phyloP scores from a whole-genome alignment of 92 coral and sea anemone species.

The Palythoa heliodiscus region DNA sequence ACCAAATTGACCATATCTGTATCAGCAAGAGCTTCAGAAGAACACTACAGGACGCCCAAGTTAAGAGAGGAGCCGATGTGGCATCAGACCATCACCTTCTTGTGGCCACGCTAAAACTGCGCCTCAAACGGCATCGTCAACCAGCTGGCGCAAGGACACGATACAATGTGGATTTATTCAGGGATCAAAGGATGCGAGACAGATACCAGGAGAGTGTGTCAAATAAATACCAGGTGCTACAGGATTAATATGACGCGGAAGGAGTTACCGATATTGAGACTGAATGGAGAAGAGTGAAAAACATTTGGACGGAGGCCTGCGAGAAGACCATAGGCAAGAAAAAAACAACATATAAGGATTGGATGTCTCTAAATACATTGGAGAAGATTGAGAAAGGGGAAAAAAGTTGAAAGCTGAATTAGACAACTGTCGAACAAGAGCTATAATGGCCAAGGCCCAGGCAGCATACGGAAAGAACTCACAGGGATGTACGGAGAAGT shows the following conservation, averaged over 20 bases:
- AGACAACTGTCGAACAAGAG: no score
- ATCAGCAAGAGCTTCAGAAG: constrained; percentile 7
- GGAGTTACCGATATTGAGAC: neutral
- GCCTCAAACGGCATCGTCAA: constrained; percentile 6
- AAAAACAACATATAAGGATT: no score
- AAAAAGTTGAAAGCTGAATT: no score
- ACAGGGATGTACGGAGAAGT: no score
- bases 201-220: neutral
- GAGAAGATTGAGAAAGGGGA: no score
- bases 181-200: neutral
- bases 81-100: neutral
- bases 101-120: neutral
- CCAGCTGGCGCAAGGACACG: neutral
- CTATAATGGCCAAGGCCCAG: no score
- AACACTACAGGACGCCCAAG: neutral
- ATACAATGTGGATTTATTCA: neutral
- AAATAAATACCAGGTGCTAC: neutral
- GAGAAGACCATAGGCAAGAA: no score
- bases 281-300: no score
- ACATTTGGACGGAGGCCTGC: neutral
- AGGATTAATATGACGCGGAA: neutral
- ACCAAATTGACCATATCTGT: neutral
- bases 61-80: neutral
- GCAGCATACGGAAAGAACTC: no score
- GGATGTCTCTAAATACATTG: no score